phyloP scores from a whole-genome alignment of 2,113 vertebrate species.

The Pantherophis guttatus region DNA sequence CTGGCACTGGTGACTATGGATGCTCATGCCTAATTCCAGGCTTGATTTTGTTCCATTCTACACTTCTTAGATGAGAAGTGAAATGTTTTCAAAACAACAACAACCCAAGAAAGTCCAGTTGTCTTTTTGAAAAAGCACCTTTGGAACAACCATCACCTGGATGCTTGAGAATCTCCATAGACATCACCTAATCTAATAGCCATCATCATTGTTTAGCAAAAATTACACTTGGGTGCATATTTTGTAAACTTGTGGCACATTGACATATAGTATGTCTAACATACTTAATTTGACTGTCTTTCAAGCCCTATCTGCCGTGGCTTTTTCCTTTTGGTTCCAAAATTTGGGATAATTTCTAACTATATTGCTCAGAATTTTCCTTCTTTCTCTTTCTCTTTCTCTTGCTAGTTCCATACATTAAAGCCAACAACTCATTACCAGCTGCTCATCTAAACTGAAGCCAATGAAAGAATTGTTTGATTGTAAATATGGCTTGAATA shows the following conservation, averaged over 20 bases:
- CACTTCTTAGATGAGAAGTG: background rate
- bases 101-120: background rate
- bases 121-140: background rate
- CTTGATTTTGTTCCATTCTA: background rate
- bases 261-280: background rate
- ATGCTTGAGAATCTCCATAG: background rate
- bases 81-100: background rate
- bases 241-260: background rate
- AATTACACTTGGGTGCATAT: background rate
- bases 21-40: background rate
- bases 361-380: background rate
- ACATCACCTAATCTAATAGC: background rate
- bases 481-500: conserved; percentile 7
- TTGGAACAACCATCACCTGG: background rate
- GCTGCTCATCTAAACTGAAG: background rate
- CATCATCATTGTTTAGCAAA: background rate
- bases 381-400: background rate
- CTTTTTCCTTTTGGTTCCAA: background rate
- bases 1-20: background rate
- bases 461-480: background rate
- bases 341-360: background rate
- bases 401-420: background rate
- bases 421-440: background rate
- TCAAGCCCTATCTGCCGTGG: background rate
- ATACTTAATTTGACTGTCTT: background rate